These are phyloP conservation scores for Diplodus puntazzo DNA, from an alignment of 2,797 vertebrate genomes.

Conservation along the genomic window DNA sequence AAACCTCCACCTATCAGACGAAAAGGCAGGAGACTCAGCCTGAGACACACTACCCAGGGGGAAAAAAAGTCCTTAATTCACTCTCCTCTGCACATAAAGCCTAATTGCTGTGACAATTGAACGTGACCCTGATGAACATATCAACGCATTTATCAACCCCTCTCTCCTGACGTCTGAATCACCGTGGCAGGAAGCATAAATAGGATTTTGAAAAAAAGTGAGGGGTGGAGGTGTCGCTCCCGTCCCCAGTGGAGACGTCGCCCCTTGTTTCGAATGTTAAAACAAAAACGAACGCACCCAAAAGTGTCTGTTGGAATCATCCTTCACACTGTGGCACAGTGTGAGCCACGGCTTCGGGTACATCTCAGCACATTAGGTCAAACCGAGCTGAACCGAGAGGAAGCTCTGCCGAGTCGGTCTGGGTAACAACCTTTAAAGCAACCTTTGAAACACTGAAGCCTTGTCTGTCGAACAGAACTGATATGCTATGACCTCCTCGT, in stretches of 20 bases:
- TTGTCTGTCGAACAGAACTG: background rate
- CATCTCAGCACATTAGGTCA: conserved; percentile 28
- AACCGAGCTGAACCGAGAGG: background rate
- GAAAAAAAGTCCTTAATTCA: conserved; percentile 16
- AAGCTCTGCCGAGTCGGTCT: background rate
- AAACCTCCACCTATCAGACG: conserved; percentile 30
- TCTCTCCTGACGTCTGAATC: background rate
- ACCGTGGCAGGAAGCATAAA: background rate
- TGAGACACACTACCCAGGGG: conserved; percentile 25
- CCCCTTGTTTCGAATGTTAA: background rate
- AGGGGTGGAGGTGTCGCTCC: background rate
- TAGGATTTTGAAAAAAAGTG: background rate
- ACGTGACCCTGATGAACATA: conserved; percentile 39
- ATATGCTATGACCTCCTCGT: background rate
- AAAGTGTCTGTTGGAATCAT: conserved; percentile 38
- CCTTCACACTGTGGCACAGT: background rate
- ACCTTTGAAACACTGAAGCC: background rate
- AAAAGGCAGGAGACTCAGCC: conserved; percentile 23
- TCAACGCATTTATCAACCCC: conserved; percentile 21
- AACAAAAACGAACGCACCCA: conserved; percentile 1
- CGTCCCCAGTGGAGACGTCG: background rate
- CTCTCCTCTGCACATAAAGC: conserved; percentile 32
- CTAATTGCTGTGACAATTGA: conserved; percentile 33
- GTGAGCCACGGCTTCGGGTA: conserved; percentile 24
- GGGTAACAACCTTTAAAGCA: background rate